Percentiles rank a stretch among this genome's conserved stretches.
These are phyloP conservation scores for Protonibea diacanthus DNA, from an alignment of 2,797 vertebrate species.

Conservation along the genomic window DNA sequence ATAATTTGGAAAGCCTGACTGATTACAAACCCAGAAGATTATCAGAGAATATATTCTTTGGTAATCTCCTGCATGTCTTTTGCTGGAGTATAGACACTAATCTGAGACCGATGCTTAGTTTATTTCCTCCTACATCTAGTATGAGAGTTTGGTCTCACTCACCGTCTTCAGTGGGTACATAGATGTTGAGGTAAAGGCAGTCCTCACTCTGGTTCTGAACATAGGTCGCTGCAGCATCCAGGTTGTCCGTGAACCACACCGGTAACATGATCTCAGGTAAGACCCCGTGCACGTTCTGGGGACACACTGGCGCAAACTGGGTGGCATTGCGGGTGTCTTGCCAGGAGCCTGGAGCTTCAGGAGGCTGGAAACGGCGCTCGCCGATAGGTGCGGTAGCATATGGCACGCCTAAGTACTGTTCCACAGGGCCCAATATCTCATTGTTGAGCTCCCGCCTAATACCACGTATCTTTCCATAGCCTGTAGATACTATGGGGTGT, in stretches of 20 bases:
- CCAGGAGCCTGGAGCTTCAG: conserved; percentile 94
- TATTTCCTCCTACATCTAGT: neutral
- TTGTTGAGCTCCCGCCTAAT: conserved; percentile 91
- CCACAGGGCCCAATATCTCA: conserved; percentile 93
- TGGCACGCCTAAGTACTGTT: conserved; percentile 93
- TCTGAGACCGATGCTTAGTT: conserved; percentile 1
- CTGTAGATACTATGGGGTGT: conserved; percentile 85
- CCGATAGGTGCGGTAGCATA: conserved; percentile 93
- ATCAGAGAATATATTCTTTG: conserved; percentile 47
- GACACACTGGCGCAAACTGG: conserved; percentile 92
- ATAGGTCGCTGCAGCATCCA: conserved; percentile 92
- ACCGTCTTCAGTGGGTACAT: conserved; percentile 86
- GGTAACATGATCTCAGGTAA: conserved; percentile 96
- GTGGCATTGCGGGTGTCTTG: conserved; percentile 93
- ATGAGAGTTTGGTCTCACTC: conserved; percentile 55
- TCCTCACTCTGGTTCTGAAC: conserved; percentile 97
- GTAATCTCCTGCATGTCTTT: conserved; percentile 63
- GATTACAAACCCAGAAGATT: conserved; percentile 27
- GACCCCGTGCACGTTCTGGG: conserved; percentile 93
- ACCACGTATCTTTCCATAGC: conserved; percentile 86
- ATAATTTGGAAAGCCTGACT: too few species aligned
- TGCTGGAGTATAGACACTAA: conserved; percentile 25
- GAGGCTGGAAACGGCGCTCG: conserved; percentile 92
- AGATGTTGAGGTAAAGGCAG: conserved; percentile 96
- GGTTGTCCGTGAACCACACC: conserved; percentile 95